Evolutionary conservation across 2,113 vertebrate species (phyloP), one percentile per base, ranked within the genome.

Genomic region (Phocoena sinus): DNA sequence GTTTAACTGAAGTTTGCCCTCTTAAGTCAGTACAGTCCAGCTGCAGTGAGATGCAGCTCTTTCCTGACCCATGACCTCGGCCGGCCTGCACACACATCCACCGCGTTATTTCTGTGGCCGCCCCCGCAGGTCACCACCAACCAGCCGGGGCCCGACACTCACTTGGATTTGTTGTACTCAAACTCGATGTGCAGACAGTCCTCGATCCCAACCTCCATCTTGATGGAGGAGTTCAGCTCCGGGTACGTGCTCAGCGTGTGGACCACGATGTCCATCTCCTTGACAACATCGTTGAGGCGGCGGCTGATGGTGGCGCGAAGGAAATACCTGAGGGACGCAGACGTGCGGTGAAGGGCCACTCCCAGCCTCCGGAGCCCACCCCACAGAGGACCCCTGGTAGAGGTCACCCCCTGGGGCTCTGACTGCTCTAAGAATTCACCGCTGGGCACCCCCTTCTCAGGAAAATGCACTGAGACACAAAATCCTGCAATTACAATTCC

Each of bases 161-260:
- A 99, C 99, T 99, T 99, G 98, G 99, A 99, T 97, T 99, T 99
- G 98, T 99, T 99, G 96, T 99, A 99, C 98, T 99, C 99, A 28
- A 99, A 99, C 98, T 99, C 99, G 33, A 99, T 99, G 98, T 99
- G 99, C 85, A 99, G 99, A 96, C 99, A 99, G 91, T 99, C 99
- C 97, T 99, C 99, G 0, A 99, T 99, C 38, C 99, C 99, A 56
- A 99, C 99, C 97, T 99, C 99, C 99, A 99, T 99, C 98, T 99
- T 99, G 96, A 99, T 99, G 76, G 99, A 99, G 21, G 99, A 99
- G 98, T 99, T 99, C 97, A 99, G 99, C 97, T 99, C 99, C 0
- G 99, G 99, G 96, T 99, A 99, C 0, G 99, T 99, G 98, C 99
- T 99, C 81, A 99, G 98, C 0, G 99, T 99, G 97, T 99, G 99